Evolutionary conservation across 53 echinoderm and acorn worm genomes (phyloP).

Genomic region (Stichopus horrens): DNA sequence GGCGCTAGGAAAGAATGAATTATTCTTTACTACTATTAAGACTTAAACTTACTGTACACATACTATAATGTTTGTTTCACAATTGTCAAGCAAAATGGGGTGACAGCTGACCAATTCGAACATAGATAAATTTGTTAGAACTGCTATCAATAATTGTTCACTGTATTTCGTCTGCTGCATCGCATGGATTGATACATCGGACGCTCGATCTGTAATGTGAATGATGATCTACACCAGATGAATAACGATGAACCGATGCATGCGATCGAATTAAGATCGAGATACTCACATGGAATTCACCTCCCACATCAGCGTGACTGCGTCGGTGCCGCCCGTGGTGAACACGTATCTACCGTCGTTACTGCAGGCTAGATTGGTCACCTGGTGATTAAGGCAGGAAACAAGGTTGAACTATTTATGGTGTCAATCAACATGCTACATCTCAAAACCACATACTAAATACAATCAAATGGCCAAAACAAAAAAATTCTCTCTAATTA

Average conservation of each 20-base stretch:
- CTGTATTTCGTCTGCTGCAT: too few relatives aligned
- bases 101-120: too few relatives aligned
- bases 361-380: slow-evolving; percentile 86
- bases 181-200: too few relatives aligned
- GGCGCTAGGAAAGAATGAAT: too few relatives aligned
- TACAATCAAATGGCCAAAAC: not conserved
- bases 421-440: not conserved
- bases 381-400: slow-evolving; percentile 49
- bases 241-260: not conserved
- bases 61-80: too few relatives aligned
- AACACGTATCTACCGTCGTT: slow-evolving; percentile 90
- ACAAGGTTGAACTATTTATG: not conserved
- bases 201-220: too few relatives aligned
- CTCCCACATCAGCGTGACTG: slow-evolving; percentile 85
- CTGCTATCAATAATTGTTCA: too few relatives aligned
- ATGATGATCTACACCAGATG: too few relatives aligned
- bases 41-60: too few relatives aligned
- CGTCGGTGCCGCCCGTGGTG: slow-evolving; percentile 88
- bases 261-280: not conserved
- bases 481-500: not conserved
- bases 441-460: not conserved
- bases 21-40: too few relatives aligned
- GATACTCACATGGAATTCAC: slow-evolving; percentile 79
- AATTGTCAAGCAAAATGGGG: too few relatives aligned
- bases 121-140: too few relatives aligned